phyloP scores from a whole-genome alignment of 2,888 invertebrate species.

The Stenichneumon culpator region DNA sequence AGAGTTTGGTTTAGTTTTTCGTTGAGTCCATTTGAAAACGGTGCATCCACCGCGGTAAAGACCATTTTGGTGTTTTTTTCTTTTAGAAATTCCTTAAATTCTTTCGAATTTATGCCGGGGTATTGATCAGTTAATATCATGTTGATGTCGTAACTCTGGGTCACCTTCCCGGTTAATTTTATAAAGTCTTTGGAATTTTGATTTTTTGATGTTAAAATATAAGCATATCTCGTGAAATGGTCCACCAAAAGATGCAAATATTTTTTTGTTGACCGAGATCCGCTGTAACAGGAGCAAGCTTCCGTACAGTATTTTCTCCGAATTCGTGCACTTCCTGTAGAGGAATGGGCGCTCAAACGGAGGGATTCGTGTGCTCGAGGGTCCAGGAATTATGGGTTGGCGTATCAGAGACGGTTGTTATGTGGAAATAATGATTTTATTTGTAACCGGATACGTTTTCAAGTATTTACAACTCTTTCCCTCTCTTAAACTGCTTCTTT shows the following conservation, averaged over 20 bases:
- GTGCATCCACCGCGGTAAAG: constrained; percentile 59
- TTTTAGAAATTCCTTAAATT: constrained; percentile 69
- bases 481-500: no score
- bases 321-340: no score
- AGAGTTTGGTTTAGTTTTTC: constrained; percentile 68
- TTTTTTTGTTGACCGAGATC: constrained; percentile 25
- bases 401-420: no score
- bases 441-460: no score
- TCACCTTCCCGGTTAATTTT: constrained; percentile 63
- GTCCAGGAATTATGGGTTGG: no score
- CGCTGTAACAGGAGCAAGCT: no score
- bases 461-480: no score
- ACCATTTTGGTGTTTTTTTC: constrained; percentile 31
- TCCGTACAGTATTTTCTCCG: no score
- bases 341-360: no score
- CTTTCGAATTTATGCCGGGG: constrained; percentile 68
- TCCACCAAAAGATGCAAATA: constrained; percentile 22
- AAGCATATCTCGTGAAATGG: constrained; percentile 42
- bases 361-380: no score
- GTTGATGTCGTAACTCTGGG: constrained; percentile 54
- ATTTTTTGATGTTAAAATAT: constrained; percentile 69
- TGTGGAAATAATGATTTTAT: no score
- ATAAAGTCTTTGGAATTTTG: constrained; percentile 72
- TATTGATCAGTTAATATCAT: constrained; percentile 71
- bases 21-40: no score